Evolutionary conservation across 1,140 invertebrate genomes (phyloP), one percentile per base, ranked within the genome.

Genomic region (Drosophila orena): DNA sequence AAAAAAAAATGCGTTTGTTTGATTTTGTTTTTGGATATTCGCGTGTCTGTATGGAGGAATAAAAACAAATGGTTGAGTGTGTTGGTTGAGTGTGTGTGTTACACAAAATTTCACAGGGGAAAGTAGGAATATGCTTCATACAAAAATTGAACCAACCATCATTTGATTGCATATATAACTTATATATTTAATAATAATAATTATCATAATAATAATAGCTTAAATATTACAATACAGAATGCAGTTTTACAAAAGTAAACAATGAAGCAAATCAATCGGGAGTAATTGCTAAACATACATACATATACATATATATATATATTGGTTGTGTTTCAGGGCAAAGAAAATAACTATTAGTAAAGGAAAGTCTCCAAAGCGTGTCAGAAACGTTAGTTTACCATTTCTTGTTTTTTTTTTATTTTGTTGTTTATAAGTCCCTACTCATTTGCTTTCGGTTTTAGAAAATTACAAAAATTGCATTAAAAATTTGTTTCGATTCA

Each of bases 141-240:
- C 66, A 69, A 70, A 68, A 69, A 15, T 44, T 49, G 70, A 65
- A 74, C 70, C 71, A 64, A 74, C 60, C 58, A 75, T 71, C 68
- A 38, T 66, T 81, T 53, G 62, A 80, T 86, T 88, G 61, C 74
- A 81, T 69, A 69, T 47, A 69, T 86, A 88, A 86, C 81, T 86
- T 86, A 86, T 88, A 88, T 86, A 86, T 86, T 88, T 86, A 86
- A 86, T 81, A 85, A 85, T 77, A 58, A 76, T 76, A 57, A 75
- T 78, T 64, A 77, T 76, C 50, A 73, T 77, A 72, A 81, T 84
- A 85, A 86, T 85, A 81, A 86, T 86, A 81, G 69, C 81, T 88
- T 86, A 86, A 56, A 81, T 46, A 75, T 66, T 86, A 88, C 55
- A 86, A 88, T 86, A 86, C 83, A 86, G 83, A 78, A 88, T 81